Base-by-base conservation (phyloP, 2,797 vertebrate genomes). In the Apogon talboti region DNA sequence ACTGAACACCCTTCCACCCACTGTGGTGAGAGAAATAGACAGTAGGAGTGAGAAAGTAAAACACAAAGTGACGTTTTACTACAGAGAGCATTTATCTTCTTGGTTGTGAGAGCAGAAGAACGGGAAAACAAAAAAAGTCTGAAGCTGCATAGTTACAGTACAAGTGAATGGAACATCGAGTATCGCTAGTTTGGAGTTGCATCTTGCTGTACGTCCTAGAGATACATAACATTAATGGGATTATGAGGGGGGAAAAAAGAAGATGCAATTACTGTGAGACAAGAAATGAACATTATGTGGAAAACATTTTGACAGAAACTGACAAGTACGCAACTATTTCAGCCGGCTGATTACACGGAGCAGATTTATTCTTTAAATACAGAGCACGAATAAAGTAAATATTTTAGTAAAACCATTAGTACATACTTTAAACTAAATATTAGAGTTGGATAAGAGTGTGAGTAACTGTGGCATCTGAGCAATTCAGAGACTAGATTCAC, bases 11-110 rank as follows among this genome's bases (percentile, higher is more conserved):
- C 46, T 45, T 57, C 62, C 59, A 70, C 67, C 62, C 72, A 60
- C 57, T 71, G 52, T 35, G 48, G 44, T 51, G 66, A 66, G 61
- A 54, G 35, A 61, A 56, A 38, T 45, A 33, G 35, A 44, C 43
- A 57, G 64, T 63, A 35, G 63, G 60, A 75, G 57, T 73, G 66
- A 73, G 57, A 54, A 62, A n/a, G 18, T 6, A 43, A 77, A 66
- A 65, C 7, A 38, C 35, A 71, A 13, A 40, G 24, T 63, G 61
- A 77, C 30, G 3, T 56, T 72, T 74, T 15, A 59, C 16, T 19
- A 41, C 14, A 42, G 19, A 75, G 13, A 67, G 41, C 7, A 37
- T 64, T 59, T 14, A 18, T 42, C 42, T 24, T 46, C 40, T 24
- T 16, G 60, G 49, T 67, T 79, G 21, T 74, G 78, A 11, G 28